These are phyloP conservation scores for Zoanthus sansibaricus DNA, from an alignment of 92 coral and sea anemone genomes.

Conservation along the genomic window DNA sequence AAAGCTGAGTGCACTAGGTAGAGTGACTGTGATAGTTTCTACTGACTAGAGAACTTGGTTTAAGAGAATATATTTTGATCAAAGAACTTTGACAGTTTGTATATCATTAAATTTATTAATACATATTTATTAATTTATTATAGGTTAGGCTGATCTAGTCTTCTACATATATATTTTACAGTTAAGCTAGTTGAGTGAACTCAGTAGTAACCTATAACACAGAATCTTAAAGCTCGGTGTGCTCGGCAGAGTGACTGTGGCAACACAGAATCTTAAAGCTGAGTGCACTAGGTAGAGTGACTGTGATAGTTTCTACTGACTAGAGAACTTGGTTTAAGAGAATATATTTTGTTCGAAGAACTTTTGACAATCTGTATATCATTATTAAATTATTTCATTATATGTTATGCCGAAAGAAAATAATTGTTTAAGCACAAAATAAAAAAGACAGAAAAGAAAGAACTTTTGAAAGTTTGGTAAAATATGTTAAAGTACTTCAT, in stretches of 20 bases:
- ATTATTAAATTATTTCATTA: neutral
- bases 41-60: neutral
- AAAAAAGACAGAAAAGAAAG: too few relatives aligned
- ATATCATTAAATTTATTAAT: neutral
- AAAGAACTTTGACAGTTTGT: neutral
- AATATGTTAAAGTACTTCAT: too few relatives aligned
- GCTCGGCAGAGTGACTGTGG: slow-evolving; percentile 14
- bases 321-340: neutral
- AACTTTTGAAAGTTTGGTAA: too few relatives aligned
- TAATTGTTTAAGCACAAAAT: too few relatives aligned
- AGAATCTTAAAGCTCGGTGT: slow-evolving; percentile 1
- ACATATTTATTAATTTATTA: neutral
- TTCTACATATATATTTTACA: neutral
- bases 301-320: neutral
- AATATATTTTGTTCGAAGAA: neutral
- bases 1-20: neutral
- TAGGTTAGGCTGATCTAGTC: neutral
- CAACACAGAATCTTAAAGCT: slow-evolving; percentile 17
- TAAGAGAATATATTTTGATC: neutral
- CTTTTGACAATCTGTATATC: neutral
- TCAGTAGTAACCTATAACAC: neutral
- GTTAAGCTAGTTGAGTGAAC: neutral
- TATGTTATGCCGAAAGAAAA: neutral
- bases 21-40: slow-evolving; percentile 1
- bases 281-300: neutral